Evolutionary conservation across 2,888 invertebrate genomes (phyloP), one percentile per base, ranked within the genome.

Genomic region (Cantharis lateralis): DNA sequence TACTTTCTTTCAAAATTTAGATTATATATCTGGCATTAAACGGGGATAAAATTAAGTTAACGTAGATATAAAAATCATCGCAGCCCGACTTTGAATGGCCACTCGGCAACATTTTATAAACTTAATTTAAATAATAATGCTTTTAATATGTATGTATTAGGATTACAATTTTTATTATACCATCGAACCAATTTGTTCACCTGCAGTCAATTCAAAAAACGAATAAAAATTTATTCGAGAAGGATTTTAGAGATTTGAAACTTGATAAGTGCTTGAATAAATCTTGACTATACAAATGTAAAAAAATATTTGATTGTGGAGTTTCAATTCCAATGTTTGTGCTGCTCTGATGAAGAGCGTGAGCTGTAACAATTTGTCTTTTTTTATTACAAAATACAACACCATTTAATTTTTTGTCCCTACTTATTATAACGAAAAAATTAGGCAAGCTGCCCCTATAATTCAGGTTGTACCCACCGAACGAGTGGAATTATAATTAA

Each of bases 1-100:
- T 71, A 75, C 74, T 71, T 68, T 74, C 77, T 77, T 74, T 74
- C 71, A 18, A 62, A 71, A 24, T 63, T 48, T 69, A 18, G 73
- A 71, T 68, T 73, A 62, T 48, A 32, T 28, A 20, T 9, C 28
- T 24, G 70, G 28, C 66, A 70, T 64, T 64, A 62, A 70, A 76
- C 18, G 72, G 72, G 72, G 72, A 72, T 63, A 70, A 61, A 70
- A 72, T 26, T 61, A 15, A 20, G 68, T 62, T 32, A 18, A 71
- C 68, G 64, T 71, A 66, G 15, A 18, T 26, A 15, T 18, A 48
- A 18, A 70, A 48, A 32, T 70, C 68, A 28, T 64, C 32, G 10
- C 3, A 28, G 61, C 68, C 62, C 24, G 61, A 62, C 15, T 61
- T 70, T 70, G n/a, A 62, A 61, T 70, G 11, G 61, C 16, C 32